Base-by-base conservation (phyloP, 2,888 invertebrate genomes). In the Dichetophora obliterata region DNA sequence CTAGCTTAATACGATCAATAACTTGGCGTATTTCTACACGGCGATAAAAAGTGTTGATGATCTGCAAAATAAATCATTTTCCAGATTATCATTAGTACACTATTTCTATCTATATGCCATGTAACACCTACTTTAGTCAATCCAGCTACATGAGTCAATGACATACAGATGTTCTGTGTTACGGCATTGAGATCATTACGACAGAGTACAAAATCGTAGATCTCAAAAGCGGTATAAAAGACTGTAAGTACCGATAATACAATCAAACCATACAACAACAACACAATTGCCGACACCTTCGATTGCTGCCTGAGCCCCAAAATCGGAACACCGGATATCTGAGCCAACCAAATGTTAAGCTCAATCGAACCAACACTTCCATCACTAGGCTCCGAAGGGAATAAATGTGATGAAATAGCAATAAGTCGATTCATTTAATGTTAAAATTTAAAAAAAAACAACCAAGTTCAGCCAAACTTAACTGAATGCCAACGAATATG, bases 301-400 rank as follows among this genome's bases (percentile, higher is more conserved):
- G 85, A 81, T 72, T 86, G 84, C 3, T 59, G 27, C 68, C 80
- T 83, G 0, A 84, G 73, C 0, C 84, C 84, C 5, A 82, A 5
- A 4, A 86, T 68, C 0, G 86, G 86, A 3, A 86, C 50, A 0
- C 86, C 86, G 19, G 80, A 77, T 31, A 83, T 48, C 19, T 86
- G 84, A 0, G 84, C 84, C 73, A 86, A 72, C 80, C 82, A 84
- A 27, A 84, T 61, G 65, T 84, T 86, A 24, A 85, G 77, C 69
- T 84, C 82, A 5, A 86, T 82, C 1, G 86, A 86, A 43, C 86
- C 86, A 16, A 86, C 79, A 52, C 27, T 77, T 4, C 86, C 86
- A 24, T 75, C 77, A 0, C 75, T 69, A 3, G 84, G 81, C 79
- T 84, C 79, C 0, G 86, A 86, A 1, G 80, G 77, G 71, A 79